phyloP scores from a whole-genome alignment of 1,140 invertebrate genomes.

The Zaprionus lachaisei region DNA sequence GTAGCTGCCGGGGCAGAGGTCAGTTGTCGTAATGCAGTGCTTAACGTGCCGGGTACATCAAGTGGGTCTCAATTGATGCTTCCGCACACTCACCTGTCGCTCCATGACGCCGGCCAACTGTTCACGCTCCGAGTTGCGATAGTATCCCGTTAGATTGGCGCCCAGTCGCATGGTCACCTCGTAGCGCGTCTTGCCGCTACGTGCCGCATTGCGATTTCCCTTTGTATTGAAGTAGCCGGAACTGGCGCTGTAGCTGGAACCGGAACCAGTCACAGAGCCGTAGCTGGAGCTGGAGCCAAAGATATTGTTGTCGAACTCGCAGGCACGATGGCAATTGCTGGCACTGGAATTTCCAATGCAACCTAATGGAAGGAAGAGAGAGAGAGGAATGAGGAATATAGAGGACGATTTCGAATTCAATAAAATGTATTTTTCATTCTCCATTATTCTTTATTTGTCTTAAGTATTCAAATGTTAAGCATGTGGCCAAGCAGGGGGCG shows the following conservation, averaged over 20 bases:
- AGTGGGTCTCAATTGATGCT: conserved; percentile 12
- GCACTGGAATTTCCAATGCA: conserved; percentile 68
- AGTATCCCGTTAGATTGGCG: conserved; percentile 79
- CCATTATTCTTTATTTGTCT: neutral
- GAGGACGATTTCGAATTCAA: neutral
- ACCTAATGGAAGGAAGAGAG: conserved; percentile 35
- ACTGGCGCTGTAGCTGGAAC: conserved; percentile 11
- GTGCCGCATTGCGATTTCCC: conserved; percentile 58
- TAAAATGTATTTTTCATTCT: conserved; percentile 1
- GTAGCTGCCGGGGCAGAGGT: neutral
- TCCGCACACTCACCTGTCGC: conserved; percentile 71
- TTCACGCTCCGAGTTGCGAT: conserved; percentile 72
- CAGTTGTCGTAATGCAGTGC: conserved; percentile 11
- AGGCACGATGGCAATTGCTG: conserved; percentile 61
- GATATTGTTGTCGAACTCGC: conserved; percentile 52
- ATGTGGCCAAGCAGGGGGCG: neutral
- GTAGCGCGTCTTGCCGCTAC: conserved; percentile 79
- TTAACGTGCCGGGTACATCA: conserved; percentile 22
- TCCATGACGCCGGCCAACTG: conserved; percentile 76
- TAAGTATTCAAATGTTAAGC: conserved; percentile 2
- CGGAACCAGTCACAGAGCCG: neutral
- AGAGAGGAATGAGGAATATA: neutral
- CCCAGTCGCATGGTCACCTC: conserved; percentile 82
- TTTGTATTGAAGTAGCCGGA: conserved; percentile 44
- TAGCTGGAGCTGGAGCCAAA: neutral